These are phyloP conservation scores for Drosophila tropicalis DNA, from an alignment of 1,140 invertebrate genomes.

Conservation along the genomic window DNA sequence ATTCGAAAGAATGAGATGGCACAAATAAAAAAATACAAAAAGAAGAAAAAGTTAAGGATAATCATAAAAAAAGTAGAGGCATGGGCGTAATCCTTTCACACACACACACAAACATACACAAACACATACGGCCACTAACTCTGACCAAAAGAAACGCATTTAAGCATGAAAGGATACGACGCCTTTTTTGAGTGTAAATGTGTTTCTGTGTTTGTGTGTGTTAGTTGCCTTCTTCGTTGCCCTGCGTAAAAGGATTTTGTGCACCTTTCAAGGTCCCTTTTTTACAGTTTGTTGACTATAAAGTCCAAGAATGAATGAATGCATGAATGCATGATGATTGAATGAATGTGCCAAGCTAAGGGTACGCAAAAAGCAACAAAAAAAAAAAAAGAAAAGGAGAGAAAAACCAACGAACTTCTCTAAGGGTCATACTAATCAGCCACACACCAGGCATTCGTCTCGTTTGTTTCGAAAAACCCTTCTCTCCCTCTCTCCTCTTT, in stretches of 20 bases:
- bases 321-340: slow-evolving; percentile 70
- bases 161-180: slow-evolving; percentile 71
- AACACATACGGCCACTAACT: slow-evolving; percentile 49
- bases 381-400: slow-evolving; percentile 2
- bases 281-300: slow-evolving; percentile 65
- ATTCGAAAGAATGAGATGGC: slow-evolving; percentile 48
- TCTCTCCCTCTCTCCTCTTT: slow-evolving; percentile 19
- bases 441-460: slow-evolving; percentile 31
- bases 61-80: slow-evolving; percentile 43
- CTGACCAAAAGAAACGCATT: slow-evolving; percentile 70
- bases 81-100: slow-evolving; percentile 57
- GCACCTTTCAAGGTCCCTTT: slow-evolving; percentile 74
- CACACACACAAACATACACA: slow-evolving; percentile 28
- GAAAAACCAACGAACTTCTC: slow-evolving; percentile 13
- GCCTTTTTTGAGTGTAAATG: slow-evolving; percentile 41
- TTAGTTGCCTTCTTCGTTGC: slow-evolving; percentile 50
- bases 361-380: not conserved
- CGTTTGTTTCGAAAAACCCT: not conserved
- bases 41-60: slow-evolving; percentile 30
- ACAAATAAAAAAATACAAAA: slow-evolving; percentile 1
- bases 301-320: slow-evolving; percentile 53
- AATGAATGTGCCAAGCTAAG: slow-evolving; percentile 47
- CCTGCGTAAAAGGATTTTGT: slow-evolving; percentile 72
- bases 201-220: slow-evolving; percentile 26
- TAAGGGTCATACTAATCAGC: slow-evolving; percentile 67